Conservation (phyloP, 2,797 vertebrate genomes). For the Nannoperca obscura region DNA sequence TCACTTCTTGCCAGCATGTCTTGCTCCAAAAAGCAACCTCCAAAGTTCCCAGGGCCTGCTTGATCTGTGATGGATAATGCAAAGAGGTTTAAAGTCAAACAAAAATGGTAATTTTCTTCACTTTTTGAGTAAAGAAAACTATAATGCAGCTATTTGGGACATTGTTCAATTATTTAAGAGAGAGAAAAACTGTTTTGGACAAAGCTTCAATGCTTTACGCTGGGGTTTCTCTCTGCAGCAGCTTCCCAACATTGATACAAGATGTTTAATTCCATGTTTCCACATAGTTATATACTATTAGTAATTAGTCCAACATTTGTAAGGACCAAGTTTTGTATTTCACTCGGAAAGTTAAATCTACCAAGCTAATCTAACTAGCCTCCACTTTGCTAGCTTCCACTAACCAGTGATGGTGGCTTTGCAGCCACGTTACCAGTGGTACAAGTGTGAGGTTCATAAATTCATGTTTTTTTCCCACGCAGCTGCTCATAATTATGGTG, state of each 20-base stretch:
- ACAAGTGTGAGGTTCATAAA: background rate
- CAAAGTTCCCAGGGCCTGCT: conserved; percentile 27
- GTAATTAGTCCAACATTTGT: background rate
- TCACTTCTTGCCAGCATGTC: conserved; percentile 51
- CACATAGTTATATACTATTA: background rate
- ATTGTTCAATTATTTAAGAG: conserved; percentile 8
- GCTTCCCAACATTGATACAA: background rate
- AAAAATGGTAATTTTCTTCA: conserved; percentile 11
- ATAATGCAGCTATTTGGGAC: background rate
- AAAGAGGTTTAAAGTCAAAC: conserved; percentile 22
- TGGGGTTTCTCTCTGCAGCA: background rate
- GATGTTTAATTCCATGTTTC: background rate
- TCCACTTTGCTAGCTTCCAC: background rate
- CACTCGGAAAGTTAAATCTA: background rate
- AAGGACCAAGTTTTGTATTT: conserved; percentile 4
- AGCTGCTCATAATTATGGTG: background rate
- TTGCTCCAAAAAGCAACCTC: conserved; percentile 36
- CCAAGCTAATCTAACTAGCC: background rate
- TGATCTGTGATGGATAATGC: conserved; percentile 37
- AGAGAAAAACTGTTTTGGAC: background rate
- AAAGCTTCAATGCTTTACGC: background rate
- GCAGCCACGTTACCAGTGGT: background rate
- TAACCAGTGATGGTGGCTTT: background rate
- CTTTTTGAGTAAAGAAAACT: conserved; percentile 18
- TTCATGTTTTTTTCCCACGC: background rate